Evolutionary conservation across 2,113 vertebrate species (phyloP).

Genomic region (Labeo rohita): DNA sequence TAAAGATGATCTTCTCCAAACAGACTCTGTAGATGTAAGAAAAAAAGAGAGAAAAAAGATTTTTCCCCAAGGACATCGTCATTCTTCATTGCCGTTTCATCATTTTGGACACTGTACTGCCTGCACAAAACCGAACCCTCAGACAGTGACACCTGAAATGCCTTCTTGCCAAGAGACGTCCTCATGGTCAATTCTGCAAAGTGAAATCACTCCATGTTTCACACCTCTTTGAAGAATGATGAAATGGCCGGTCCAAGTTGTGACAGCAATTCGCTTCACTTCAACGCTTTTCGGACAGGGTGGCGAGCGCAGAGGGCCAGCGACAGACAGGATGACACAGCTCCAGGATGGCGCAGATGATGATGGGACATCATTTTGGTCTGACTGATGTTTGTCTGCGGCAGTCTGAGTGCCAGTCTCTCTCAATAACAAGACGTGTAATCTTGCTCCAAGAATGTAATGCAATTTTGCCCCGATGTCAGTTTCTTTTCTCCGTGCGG

Average conservation of each 20-base stretch:
- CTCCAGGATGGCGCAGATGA: slow-evolving; percentile 48
- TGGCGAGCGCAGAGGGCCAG: neutral
- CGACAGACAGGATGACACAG: slow-evolving; percentile 27
- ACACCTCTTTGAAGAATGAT: slow-evolving; percentile 43
- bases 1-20: neutral
- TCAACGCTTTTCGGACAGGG: slow-evolving; percentile 22
- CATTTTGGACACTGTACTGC: slow-evolving; percentile 22
- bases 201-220: slow-evolving; percentile 48
- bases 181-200: slow-evolving; percentile 44
- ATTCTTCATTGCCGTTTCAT: slow-evolving; percentile 9
- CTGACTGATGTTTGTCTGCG: slow-evolving; percentile 55
- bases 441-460: slow-evolving; percentile 16
- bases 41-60: neutral
- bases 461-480: neutral
- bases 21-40: neutral
- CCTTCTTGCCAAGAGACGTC: slow-evolving; percentile 30
- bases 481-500: neutral
- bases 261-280: slow-evolving; percentile 49
- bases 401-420: slow-evolving; percentile 15
- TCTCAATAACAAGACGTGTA: neutral
- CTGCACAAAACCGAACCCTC: slow-evolving; percentile 5
- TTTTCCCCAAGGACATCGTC: neutral
- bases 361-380: slow-evolving; percentile 53
- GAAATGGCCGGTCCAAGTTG: slow-evolving; percentile 40
- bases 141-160: slow-evolving; percentile 28